phyloP scores from a whole-genome alignment of 2,888 invertebrate species.

The Ptychoptera contaminata region DNA sequence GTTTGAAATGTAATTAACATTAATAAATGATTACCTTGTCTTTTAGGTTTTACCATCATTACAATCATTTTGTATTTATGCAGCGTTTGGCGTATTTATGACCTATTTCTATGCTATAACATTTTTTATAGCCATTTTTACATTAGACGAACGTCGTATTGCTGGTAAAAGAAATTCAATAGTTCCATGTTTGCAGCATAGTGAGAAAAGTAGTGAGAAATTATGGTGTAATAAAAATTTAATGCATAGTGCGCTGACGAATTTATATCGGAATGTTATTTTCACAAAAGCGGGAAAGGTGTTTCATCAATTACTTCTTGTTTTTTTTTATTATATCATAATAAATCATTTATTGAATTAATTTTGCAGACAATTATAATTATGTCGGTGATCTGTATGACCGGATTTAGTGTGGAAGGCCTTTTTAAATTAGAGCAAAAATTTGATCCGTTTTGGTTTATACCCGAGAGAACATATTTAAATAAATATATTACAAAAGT shows the following conservation, averaged over 20 bases:
- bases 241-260: constrained; percentile 40
- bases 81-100: constrained; percentile 57
- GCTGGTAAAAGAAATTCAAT: constrained; percentile 46
- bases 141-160: constrained; percentile 50
- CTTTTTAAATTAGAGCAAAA: constrained; percentile 52
- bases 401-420: constrained; percentile 45
- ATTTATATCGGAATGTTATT: constrained; percentile 45
- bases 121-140: constrained; percentile 65
- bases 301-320: constrained; percentile 4
- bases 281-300: constrained; percentile 51
- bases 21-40: neutral
- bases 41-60: constrained; percentile 52
- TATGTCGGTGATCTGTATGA: constrained; percentile 39
- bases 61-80: constrained; percentile 69
- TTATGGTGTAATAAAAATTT: constrained; percentile 37
- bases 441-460: constrained; percentile 67
- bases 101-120: constrained; percentile 62
- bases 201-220: constrained; percentile 35
- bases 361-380: constrained; percentile 36
- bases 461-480: constrained; percentile 53
- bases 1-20: neutral
- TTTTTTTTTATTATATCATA: constrained; percentile 4
- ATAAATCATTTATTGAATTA: constrained; percentile 7
- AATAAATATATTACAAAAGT: constrained; percentile 41
- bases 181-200: constrained; percentile 49